Conservation (phyloP, 1,140 invertebrate genomes). For the Rhizoglyphus robini region DNA sequence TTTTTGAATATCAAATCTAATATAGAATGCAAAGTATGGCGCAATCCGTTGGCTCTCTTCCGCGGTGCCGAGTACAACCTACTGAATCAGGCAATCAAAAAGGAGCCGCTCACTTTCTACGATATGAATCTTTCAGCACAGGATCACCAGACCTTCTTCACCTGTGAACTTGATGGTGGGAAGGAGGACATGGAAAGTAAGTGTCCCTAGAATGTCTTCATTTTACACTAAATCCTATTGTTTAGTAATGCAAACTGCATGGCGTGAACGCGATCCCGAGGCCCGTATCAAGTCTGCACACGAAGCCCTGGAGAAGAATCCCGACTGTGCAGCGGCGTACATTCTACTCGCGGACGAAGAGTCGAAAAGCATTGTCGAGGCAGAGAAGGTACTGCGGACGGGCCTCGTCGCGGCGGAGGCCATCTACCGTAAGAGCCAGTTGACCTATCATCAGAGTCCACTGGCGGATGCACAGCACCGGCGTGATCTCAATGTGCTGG, state of each 20-base stretch:
- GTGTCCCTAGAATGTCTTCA: constrained; percentile 21
- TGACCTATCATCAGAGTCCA: constrained; percentile 57
- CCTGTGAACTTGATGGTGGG: constrained; percentile 74
- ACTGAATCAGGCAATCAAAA: constrained; percentile 75
- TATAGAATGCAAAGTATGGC: constrained; percentile 89
- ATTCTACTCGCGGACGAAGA: constrained; percentile 94
- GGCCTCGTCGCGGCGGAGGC: constrained; percentile 74
- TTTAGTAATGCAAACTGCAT: constrained; percentile 89
- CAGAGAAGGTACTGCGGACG: constrained; percentile 70
- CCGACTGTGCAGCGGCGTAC: constrained; percentile 83
- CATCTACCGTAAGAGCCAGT: constrained; percentile 67
- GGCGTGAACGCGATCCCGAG: constrained; percentile 84
- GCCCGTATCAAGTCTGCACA: constrained; percentile 82
- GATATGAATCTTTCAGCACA: constrained; percentile 98
- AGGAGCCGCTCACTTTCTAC: constrained; percentile 93
- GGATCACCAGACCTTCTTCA: constrained; percentile 97
- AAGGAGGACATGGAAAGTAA: constrained; percentile 81
- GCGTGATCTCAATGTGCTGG: constrained; percentile 86
- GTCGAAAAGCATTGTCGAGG: constrained; percentile 71
- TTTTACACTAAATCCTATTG: constrained; percentile 18
- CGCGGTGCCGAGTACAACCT: constrained; percentile 90
- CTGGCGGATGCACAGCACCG: constrained; percentile 63
- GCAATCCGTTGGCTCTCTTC: constrained; percentile 89
- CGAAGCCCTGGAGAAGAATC: constrained; percentile 72
- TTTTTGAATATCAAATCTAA: constrained; percentile 28